Evolutionary conservation across 1,140 invertebrate genomes (phyloP).

Genomic region (Drosophila melanogaster): DNA sequence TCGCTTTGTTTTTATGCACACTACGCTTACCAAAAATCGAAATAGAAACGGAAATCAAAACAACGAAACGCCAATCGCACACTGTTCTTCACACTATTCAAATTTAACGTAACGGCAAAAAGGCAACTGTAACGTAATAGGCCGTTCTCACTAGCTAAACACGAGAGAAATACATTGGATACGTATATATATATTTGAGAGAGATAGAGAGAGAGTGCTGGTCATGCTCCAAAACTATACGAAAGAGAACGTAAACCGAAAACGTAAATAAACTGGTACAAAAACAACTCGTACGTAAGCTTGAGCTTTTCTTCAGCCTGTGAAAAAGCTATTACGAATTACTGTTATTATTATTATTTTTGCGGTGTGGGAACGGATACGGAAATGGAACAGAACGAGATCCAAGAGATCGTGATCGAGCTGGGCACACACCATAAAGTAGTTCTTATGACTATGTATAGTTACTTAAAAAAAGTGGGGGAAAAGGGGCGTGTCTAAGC

Average conservation of each 20-base stretch:
- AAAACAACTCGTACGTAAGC: slow-evolving; percentile 48
- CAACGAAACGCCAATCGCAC: slow-evolving; percentile 68
- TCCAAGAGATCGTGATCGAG: slow-evolving; percentile 36
- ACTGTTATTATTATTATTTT: slow-evolving; percentile 16
- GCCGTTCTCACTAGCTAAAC: slow-evolving; percentile 74
- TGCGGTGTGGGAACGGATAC: slow-evolving; percentile 37
- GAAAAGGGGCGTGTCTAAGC: slow-evolving; percentile 39
- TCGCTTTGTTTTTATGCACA: slow-evolving; percentile 78
- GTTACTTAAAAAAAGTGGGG: slow-evolving; percentile 34
- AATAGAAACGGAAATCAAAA: slow-evolving; percentile 51
- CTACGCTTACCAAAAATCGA: slow-evolving; percentile 74
- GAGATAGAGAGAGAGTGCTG: slow-evolving; percentile 62
- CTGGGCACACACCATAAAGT: slow-evolving; percentile 27
- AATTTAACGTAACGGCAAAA: slow-evolving; percentile 49
- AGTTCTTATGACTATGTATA: slow-evolving; percentile 23
- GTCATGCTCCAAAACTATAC: slow-evolving; percentile 75
- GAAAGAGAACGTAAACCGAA: slow-evolving; percentile 64
- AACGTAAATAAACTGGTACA: slow-evolving; percentile 56
- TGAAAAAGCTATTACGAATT: slow-evolving; percentile 44
- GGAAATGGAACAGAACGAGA: slow-evolving; percentile 26
- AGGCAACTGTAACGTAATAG: slow-evolving; percentile 37
- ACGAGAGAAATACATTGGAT: slow-evolving; percentile 67
- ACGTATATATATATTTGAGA: slow-evolving; percentile 52
- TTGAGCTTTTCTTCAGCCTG: slow-evolving; percentile 47
- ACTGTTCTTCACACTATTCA: slow-evolving; percentile 70